A percentile compares a stretch with the other conserved stretches of the same genome.
Conservation (phyloP, 2,113 vertebrate genomes). For the Oncorhynchus mykiss region DNA sequence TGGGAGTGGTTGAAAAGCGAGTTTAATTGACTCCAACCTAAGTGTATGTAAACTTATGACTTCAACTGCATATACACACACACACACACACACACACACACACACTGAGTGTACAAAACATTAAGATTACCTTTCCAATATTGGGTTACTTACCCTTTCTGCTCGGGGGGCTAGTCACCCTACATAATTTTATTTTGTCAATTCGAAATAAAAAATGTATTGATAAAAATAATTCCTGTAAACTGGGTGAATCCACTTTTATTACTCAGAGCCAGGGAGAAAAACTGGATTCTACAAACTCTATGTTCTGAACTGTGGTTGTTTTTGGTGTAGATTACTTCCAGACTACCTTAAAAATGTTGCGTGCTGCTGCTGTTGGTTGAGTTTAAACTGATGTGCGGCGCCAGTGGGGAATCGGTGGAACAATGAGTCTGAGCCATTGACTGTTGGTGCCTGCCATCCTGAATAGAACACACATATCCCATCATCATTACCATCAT, state of each 20-base stretch:
- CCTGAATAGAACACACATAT: conserved; percentile 30
- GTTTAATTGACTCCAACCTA: too few species aligned
- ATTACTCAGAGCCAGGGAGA: not conserved
- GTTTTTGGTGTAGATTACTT: conserved; percentile 61
- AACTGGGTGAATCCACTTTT: conserved; percentile 28
- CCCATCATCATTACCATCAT: conserved; percentile 53
- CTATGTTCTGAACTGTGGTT: conserved; percentile 17
- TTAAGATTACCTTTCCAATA: too few species aligned
- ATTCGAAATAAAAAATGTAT: conserved; percentile 41
- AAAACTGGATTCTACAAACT: not conserved
- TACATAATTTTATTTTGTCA: not conserved
- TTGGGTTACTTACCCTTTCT: too few species aligned
- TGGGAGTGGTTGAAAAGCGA: too few species aligned
- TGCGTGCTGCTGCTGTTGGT: conserved; percentile 27
- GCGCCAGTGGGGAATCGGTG: conserved; percentile 73
- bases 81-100: too few species aligned
- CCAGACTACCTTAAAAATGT: conserved; percentile 61
- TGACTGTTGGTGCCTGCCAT: conserved; percentile 51
- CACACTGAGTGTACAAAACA: too few species aligned
- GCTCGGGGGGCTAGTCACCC: too few species aligned
- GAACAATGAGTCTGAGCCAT: conserved; percentile 67
- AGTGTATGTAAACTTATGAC: too few species aligned
- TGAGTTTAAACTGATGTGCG: conserved; percentile 52
- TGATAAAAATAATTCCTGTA: conserved; percentile 60
- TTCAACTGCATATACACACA: too few species aligned